These are phyloP conservation scores for Tapirus indicus DNA, from an alignment of 2,797 vertebrate species.

Conservation along the genomic window DNA sequence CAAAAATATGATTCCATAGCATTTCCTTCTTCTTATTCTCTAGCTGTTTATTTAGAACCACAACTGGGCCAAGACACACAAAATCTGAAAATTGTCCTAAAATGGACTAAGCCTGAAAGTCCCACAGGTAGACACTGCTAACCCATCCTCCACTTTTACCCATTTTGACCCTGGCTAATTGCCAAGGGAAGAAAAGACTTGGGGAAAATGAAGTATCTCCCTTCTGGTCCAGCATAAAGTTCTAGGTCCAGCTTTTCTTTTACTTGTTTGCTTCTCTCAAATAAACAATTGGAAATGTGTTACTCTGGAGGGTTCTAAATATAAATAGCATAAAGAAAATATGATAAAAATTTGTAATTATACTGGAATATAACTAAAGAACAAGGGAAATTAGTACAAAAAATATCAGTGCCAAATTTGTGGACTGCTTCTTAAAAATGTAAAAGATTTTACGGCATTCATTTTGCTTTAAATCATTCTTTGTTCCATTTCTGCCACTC, in stretches of 20 bases:
- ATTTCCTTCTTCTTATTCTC: background rate
- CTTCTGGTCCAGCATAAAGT: background rate
- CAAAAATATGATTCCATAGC: background rate
- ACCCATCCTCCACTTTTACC: accelerated
- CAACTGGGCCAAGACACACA: background rate
- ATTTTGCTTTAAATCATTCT: background rate
- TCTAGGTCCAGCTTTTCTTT: background rate
- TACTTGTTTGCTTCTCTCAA: background rate
- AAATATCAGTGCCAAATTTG: background rate
- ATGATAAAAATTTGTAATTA: background rate
- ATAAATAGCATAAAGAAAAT: background rate
- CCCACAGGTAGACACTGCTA: background rate
- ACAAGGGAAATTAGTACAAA: background rate
- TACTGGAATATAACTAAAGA: background rate
- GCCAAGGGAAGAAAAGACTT: background rate
- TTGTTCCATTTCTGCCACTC: background rate
- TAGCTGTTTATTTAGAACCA: background rate
- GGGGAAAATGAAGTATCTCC: background rate
- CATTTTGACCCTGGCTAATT: background rate
- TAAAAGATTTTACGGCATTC: background rate
- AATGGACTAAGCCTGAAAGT: background rate
- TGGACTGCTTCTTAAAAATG: background rate
- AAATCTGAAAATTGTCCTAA: background rate
- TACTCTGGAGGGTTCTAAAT: background rate
- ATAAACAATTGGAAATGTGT: background rate